Evolutionary conservation across 2,797 vertebrate genomes (phyloP).

Genomic region (Aeoliscus strigatus): DNA sequence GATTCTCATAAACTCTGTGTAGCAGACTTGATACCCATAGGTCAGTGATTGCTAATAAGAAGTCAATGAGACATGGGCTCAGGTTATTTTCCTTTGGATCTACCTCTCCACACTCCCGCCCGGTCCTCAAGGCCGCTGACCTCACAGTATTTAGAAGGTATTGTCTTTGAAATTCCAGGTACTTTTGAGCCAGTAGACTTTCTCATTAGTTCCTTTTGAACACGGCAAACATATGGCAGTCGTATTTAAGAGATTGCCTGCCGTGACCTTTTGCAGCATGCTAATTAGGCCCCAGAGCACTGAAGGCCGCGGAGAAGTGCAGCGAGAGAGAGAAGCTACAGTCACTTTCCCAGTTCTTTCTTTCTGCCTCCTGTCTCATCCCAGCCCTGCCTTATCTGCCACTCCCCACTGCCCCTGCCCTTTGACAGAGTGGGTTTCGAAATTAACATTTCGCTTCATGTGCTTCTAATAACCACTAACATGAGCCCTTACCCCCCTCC

Average conservation of each 20-base stretch:
- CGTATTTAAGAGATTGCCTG: conserved; percentile 93
- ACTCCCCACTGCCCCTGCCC: conserved; percentile 77
- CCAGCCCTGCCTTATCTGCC: conserved; percentile 79
- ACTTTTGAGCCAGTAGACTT: conserved; percentile 83
- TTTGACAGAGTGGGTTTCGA: conserved; percentile 86
- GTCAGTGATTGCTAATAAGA: conserved; percentile 82
- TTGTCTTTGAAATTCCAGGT: conserved; percentile 82
- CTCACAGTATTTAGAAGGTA: conserved; percentile 74
- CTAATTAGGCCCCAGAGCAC: conserved; percentile 92
- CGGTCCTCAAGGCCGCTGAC: conserved; percentile 66
- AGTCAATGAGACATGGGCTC: conserved; percentile 75
- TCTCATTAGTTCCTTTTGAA: conserved; percentile 88
- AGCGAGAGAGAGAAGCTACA: conserved; percentile 54
- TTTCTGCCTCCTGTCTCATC: conserved; percentile 59
- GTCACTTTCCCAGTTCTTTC: conserved; percentile 47
- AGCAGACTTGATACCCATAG: conserved; percentile 77
- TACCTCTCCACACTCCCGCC: conserved; percentile 52
- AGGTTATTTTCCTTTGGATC: conserved; percentile 66
- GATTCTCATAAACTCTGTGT: conserved; percentile 73
- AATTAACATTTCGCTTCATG: conserved; percentile 99
- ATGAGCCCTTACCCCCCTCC: conserved; percentile 69
- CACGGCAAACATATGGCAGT: conserved; percentile 87
- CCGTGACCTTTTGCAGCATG: conserved; percentile 90
- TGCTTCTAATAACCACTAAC: conserved; percentile 99
- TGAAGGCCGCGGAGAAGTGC: conserved; percentile 73